Evolutionary conservation across 1,140 invertebrate genomes (phyloP), one percentile per base, ranked within the genome.

Genomic region (Aradophagus sp.): DNA sequence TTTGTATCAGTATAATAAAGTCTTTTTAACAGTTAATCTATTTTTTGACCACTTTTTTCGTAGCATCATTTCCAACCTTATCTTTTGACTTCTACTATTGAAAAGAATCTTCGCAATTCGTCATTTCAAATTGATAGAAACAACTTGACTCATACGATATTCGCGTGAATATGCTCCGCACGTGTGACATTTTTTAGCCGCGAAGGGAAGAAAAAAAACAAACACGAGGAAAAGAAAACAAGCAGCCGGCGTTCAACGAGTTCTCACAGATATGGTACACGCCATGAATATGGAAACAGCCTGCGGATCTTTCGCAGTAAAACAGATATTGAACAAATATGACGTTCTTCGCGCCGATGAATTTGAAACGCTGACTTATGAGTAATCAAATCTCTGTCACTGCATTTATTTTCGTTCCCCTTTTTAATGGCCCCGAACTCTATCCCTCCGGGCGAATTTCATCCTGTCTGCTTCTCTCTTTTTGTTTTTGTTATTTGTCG

Each of bases 211-310:
- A 72, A 72, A 72, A 48, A 72, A 72, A 48, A 71, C 45, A n/a
- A n/a, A n/a, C n/a, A n/a, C n/a, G n/a, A n/a, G n/a, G n/a, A n/a
- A n/a, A n/a, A n/a, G n/a, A n/a, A n/a, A n/a, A n/a, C n/a, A n/a
- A n/a, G n/a, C n/a, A n/a, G n/a, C 29, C 27, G 35, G 42, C 50
- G 55, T 71, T 72, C 69, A 66, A 62, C 61, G 69, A 66, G 61
- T 72, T 72, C 52, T 72, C 69, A 53, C 61, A 50, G 55, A 66
- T 72, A 56, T 72, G 62, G 55, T 31, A 50, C 44, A 55, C 41
- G 61, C 50, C 52, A 72, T 72, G 61, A 72, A 72, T 72, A 72
- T 50, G 55, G 56, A 72, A 72, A 35, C 31, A 66, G 44, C 6
- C 42, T n/a, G 1, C 36, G 35, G 27, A 62, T 50, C 42, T 31